Base-by-base conservation (phyloP, 2,797 vertebrate species). In the Melanitta fusca region DNA sequence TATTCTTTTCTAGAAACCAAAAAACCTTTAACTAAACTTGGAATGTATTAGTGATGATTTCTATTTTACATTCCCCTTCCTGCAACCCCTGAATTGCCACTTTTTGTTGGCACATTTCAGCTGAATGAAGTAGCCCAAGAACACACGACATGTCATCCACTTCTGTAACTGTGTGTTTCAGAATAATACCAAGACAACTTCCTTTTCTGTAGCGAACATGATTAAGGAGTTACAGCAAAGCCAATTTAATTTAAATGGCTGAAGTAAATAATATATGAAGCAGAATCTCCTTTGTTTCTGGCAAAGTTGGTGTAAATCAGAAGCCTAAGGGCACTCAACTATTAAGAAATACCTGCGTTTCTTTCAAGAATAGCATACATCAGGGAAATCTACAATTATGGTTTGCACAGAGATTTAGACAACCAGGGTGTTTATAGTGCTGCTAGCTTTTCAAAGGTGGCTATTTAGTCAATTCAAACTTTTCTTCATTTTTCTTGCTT, bases 191-290 rank as follows among this genome's bases (percentile, higher is more conserved):
- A 43, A 41, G 47, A 14, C 41, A 89, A 51, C 75, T 96, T 57
- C 54, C 62, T 80, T 45, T 77, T 68, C 51, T 34, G 32, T 4
- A 70, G 72, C 28, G 54, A 92, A 43, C 34, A 51, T 58, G 80
- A 95, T 73, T 66, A 84, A 96, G 66, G 75, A 90, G 51, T 79
- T 88, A 73, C 51, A 91, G 77, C 22, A 81, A 86, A 90, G 70
- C 22, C 85, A 91, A 84, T 95, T 91, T 86, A 93, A 93, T 92
- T 88, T 93, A 94, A 95, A 90, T 69, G 56, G 85, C 49, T 16
- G 5, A 85, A 80, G 77, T 89, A 88, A 96, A 91, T 95, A 94
- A 96, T 88, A 43, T 2, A 93, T 92, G 92, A 95, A 88, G 75
- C 34, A 89, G 91, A 88, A 79, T 83, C 77, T 91, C 80, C n/a